Percentiles rank a stretch among this genome's conserved stretches.
Evolutionary conservation across 2,888 invertebrate species (phyloP).

Genomic region (Leptinotarsa tumamoca): DNA sequence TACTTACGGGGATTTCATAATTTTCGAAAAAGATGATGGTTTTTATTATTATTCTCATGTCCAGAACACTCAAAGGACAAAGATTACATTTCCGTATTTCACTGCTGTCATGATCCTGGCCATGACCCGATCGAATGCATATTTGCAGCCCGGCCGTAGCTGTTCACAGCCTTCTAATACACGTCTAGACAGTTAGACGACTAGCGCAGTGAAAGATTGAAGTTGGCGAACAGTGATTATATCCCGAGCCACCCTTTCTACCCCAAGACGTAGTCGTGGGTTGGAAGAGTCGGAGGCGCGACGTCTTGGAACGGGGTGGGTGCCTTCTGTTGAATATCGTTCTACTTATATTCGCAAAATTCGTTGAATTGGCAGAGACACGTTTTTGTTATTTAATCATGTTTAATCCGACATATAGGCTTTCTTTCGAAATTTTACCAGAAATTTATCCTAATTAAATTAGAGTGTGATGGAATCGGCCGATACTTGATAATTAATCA

Average conservation of each 20-base stretch:
- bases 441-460: too few species aligned
- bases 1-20: too few species aligned
- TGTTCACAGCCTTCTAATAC: neutral
- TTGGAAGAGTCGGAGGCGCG: neutral
- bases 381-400: too few species aligned
- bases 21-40: too few species aligned
- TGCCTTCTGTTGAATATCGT: neutral
- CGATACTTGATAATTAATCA: too few species aligned
- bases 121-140: conserved; percentile 6
- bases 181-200: conserved; percentile 10
- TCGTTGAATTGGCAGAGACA: neutral
- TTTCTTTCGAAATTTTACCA: too few species aligned
- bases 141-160: conserved; percentile 3
- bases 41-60: too few species aligned
- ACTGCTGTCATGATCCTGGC: neutral
- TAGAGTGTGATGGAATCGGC: too few species aligned
- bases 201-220: neutral
- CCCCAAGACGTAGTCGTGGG: neutral
- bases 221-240: neutral
- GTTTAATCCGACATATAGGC: too few species aligned
- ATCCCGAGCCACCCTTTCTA: neutral
- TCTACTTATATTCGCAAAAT: neutral
- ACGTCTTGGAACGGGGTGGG: neutral
- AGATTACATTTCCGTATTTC: neutral
- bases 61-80: too few species aligned